Evolutionary conservation across 2,113 vertebrate genomes (phyloP).

Genomic region (Pholis gunnellus): DNA sequence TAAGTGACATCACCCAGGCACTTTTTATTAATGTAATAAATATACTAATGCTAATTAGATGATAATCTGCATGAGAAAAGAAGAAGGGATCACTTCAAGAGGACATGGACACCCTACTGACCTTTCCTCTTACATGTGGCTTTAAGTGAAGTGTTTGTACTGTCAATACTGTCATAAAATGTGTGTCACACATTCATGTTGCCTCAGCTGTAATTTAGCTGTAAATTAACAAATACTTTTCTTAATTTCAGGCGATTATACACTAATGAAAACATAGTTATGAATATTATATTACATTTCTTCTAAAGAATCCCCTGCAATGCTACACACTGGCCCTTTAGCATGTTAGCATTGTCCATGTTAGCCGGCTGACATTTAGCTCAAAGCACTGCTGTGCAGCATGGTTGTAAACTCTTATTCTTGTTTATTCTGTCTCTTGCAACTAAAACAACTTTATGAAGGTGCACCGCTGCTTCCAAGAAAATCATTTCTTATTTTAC

Average conservation of each 20-base stretch:
- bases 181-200: no score
- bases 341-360: no score
- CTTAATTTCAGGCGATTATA: no score
- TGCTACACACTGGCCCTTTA: background rate
- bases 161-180: background rate
- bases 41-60: background rate
- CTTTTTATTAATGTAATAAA: background rate
- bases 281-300: background rate
- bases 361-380: background rate
- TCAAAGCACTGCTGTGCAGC: background rate
- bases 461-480: background rate
- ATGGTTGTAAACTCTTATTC: background rate
- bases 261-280: no score
- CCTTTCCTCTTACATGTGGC: background rate
- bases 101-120: background rate
- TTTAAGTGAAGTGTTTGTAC: background rate
- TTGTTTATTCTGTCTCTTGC: background rate
- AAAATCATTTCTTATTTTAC: background rate
- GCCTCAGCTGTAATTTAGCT: no score
- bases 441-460: background rate
- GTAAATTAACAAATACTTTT: background rate
- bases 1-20: background rate
- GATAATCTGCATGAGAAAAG: background rate
- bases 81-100: background rate
- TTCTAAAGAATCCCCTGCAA: background rate